These are phyloP conservation scores for Venustoraphidia nigricollis DNA, from an alignment of 2,888 invertebrate species.

Conservation along the genomic window DNA sequence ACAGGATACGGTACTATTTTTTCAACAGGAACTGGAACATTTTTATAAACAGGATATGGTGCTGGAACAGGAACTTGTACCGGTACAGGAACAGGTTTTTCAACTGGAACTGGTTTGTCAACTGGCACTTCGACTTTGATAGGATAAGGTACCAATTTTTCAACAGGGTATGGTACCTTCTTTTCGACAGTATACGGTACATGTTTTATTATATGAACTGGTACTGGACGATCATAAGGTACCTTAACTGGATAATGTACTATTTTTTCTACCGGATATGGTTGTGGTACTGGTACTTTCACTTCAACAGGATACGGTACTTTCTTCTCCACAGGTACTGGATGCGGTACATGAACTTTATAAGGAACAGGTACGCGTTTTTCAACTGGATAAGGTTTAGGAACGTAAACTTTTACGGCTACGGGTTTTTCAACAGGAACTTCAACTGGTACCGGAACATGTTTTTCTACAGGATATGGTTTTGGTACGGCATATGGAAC, in stretches of 20 bases:
- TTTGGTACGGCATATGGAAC: conserved; percentile 25
- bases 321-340: conserved; percentile 52
- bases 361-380: conserved; percentile 52
- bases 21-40: conserved; percentile 45
- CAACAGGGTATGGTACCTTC: conserved; percentile 55
- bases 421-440: conserved; percentile 39
- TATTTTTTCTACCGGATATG: conserved; percentile 56
- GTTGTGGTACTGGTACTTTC: conserved; percentile 49
- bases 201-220: conserved; percentile 44
- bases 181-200: conserved; percentile 53
- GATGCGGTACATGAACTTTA: conserved; percentile 49
- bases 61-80: conserved; percentile 51
- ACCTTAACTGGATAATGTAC: conserved; percentile 51
- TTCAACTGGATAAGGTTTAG: conserved; percentile 54
- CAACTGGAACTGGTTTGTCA: conserved; percentile 51
- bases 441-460: conserved; percentile 49
- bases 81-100: conserved; percentile 53
- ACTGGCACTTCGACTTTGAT: conserved; percentile 41
- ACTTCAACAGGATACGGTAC: conserved; percentile 52
- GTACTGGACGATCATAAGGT: conserved; percentile 44
- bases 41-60: conserved; percentile 46
- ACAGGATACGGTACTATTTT: conserved; percentile 46
- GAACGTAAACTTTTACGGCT: conserved; percentile 56
- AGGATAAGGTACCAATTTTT: conserved; percentile 42
- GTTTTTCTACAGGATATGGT: conserved; percentile 60